phyloP scores from a whole-genome alignment of 2,888 invertebrate genomes.

The Nephrocerus scutellatus region DNA sequence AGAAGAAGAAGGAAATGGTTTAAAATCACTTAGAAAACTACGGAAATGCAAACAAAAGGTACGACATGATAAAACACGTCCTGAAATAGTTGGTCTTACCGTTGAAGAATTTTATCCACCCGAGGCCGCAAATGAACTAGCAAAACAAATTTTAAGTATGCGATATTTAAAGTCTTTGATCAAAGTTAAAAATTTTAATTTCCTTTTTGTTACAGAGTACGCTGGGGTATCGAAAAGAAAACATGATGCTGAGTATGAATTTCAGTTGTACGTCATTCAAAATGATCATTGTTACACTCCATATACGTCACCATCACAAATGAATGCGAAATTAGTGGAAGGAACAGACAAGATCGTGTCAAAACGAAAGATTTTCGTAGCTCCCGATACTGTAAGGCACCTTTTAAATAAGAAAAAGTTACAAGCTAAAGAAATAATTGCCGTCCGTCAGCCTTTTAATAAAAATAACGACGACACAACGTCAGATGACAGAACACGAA shows the following conservation, averaged over 20 bases:
- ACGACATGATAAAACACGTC: conserved; percentile 28
- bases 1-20: conserved; percentile 19
- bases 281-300: conserved; percentile 79
- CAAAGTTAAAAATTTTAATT: conserved; percentile 2
- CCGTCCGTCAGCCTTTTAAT: no score
- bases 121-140: conserved; percentile 45
- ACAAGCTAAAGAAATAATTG: conserved; percentile 3
- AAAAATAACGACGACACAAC: no score
- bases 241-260: conserved; percentile 41
- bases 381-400: conserved; percentile 24
- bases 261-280: conserved; percentile 51
- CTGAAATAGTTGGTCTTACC: conserved; percentile 57
- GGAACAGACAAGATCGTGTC: conserved; percentile 29
- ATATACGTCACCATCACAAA: conserved; percentile 58
- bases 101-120: conserved; percentile 60
- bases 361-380: conserved; percentile 31
- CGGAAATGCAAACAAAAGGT: conserved; percentile 15
- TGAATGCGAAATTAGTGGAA: conserved; percentile 31
- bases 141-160: conserved; percentile 49
- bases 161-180: conserved; percentile 2
- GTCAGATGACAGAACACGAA: conserved; percentile 24
- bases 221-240: conserved; percentile 42
- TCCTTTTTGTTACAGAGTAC: conserved; percentile 31
- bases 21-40: conserved; percentile 8
- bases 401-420: conserved; percentile 29